A percentile compares a stretch with the other conserved stretches of the same genome.
phyloP scores from a whole-genome alignment of 2,888 invertebrate genomes.

The Pollenia angustigena region DNA sequence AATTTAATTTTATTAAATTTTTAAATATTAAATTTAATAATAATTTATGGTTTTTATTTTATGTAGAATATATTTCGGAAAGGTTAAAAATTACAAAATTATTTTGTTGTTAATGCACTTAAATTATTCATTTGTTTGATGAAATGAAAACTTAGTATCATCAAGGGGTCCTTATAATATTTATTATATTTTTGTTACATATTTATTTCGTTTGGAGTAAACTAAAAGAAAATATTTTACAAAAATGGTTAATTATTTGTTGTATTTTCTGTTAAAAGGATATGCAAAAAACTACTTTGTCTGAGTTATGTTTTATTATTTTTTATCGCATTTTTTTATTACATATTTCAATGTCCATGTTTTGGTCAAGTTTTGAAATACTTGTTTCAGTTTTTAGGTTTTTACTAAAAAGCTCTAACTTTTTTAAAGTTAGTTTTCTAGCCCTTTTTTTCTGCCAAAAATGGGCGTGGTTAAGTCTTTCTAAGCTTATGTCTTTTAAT shows the following conservation, averaged over 20 bases:
- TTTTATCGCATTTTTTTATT: conserved; percentile 73
- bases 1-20: neutral
- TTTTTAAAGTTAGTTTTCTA: conserved; percentile 59
- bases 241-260: conserved; percentile 52
- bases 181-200: neutral
- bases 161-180: neutral
- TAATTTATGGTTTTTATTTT: conserved; percentile 24
- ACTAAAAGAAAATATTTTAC: conserved; percentile 49
- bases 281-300: conserved; percentile 83
- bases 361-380: conserved; percentile 58
- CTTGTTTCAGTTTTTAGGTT: conserved; percentile 69
- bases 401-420: conserved; percentile 74
- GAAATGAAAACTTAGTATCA: conserved; percentile 27
- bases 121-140: conserved; percentile 60
- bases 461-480: conserved; percentile 48
- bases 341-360: conserved; percentile 69
- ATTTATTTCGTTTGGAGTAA: conserved; percentile 35
- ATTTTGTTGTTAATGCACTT: conserved; percentile 49
- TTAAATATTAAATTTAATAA: conserved; percentile 43
- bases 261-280: conserved; percentile 76
- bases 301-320: conserved; percentile 77
- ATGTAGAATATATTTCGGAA: conserved; percentile 76
- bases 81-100: conserved; percentile 79
- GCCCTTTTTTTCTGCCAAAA: conserved; percentile 9
- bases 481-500: conserved; percentile 67